A percentile compares a stretch with the other conserved stretches of the same genome.
These are phyloP conservation scores for Agelaius tricolor DNA, from an alignment of 2,113 vertebrate species.

Conservation along the genomic window DNA sequence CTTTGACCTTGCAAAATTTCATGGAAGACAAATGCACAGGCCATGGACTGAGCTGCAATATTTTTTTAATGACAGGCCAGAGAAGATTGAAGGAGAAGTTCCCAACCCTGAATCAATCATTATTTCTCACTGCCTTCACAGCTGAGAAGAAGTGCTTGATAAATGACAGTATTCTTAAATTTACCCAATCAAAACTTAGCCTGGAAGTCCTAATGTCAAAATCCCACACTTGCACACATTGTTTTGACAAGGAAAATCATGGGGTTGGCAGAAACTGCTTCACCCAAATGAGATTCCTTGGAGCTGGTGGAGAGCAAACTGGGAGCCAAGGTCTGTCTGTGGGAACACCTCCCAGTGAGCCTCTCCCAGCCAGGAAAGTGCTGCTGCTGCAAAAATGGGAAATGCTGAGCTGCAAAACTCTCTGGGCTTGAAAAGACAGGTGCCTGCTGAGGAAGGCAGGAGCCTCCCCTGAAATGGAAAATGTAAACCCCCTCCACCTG, in stretches of 20 bases:
- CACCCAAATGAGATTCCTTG: background rate
- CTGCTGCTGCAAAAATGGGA: background rate
- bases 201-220: background rate
- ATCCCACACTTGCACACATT: background rate
- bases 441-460: too few species aligned
- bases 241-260: background rate
- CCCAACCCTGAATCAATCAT: background rate
- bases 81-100: background rate
- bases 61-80: background rate
- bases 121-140: background rate
- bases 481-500: too few species aligned
- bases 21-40: background rate
- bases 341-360: accelerated
- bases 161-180: background rate
- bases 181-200: background rate
- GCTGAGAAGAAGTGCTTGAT: background rate
- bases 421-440: too few species aligned
- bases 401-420: background rate
- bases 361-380: background rate
- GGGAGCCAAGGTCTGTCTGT: background rate
- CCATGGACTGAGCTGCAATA: background rate
- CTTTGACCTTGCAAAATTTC: constrained; percentile 29
- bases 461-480: too few species aligned
- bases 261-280: background rate
- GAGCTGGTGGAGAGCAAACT: background rate